Conservation (phyloP, 2,888 invertebrate genomes). For the Agrochola lota region DNA sequence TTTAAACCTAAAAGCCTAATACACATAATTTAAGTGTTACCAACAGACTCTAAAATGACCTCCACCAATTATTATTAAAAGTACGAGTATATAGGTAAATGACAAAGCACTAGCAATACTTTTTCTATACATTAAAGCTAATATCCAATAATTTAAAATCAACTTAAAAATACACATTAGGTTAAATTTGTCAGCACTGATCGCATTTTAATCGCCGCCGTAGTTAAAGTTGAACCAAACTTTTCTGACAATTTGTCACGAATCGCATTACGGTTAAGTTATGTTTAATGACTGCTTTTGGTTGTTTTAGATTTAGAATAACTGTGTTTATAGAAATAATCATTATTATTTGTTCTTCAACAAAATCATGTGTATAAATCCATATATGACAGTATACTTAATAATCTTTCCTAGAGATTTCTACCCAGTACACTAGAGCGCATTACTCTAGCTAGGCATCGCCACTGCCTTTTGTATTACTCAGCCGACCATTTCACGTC, state of each 20-base stretch:
- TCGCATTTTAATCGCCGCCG: constrained; percentile 62
- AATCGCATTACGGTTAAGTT: constrained; percentile 53
- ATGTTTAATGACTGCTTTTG: constrained; percentile 63
- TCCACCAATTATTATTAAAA: neutral
- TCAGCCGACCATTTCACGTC: neutral
- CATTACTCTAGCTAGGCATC: neutral
- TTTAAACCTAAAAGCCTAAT: neutral
- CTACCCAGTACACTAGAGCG: neutral
- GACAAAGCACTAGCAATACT: neutral
- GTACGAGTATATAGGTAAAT: neutral
- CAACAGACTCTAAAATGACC: neutral
- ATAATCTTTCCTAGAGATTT: neutral
- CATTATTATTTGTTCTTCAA: neutral
- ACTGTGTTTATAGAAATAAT: constrained; percentile 12
- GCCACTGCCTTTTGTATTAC: neutral
- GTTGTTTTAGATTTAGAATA: constrained; percentile 11
- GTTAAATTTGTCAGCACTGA: constrained; percentile 53
- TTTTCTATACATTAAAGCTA: constrained; percentile 1
- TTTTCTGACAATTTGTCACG: constrained; percentile 62
- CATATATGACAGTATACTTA: neutral
- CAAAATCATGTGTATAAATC: neutral
- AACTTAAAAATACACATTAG: constrained; percentile 46
- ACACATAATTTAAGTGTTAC: neutral
- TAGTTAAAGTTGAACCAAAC: constrained; percentile 54
- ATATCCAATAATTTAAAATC: constrained; percentile 43